Evolutionary conservation across 2,797 vertebrate species (phyloP), one percentile per base, ranked within the genome.

Genomic region (Anisognathus igniventris): DNA sequence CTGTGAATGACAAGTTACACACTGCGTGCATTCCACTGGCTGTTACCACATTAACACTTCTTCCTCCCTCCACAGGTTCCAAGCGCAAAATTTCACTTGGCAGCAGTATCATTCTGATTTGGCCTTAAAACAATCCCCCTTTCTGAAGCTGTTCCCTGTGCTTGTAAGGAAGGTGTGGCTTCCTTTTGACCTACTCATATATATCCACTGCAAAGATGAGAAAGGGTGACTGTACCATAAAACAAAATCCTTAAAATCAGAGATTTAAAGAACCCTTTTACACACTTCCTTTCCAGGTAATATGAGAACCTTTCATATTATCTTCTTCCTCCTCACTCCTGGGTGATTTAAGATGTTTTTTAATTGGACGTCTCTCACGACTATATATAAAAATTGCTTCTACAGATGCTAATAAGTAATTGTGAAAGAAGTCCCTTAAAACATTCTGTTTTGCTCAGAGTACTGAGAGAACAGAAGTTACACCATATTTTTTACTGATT

Each of bases 41-140:
- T 92, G 73, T 84, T 91, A 64, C 2, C 93, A 83, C 91, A 83
- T 93, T 94, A 95, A 84, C 82, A 86, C 70, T 80, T 54, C 68
- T 92, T 79, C 62, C 91, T 77, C 75, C 65, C 65, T 89, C 39
- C 70, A 62, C 45, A 42, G 70, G n/a, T 22, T 94, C 56, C 73
- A 10, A 14, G 60, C 60, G 80, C 57, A 92, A 70, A 93, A 94
- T 93, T 66, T 60, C 75, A 60, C 47, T 88, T 91, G 89, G 92
- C 82, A 95, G 87, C 30, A 85, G 39, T 6, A 87, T 17, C 65
- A 45, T 60, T 74, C 57, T 51, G 22, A 89, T 87, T 33, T 82
- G 60, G 91, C 81, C 78, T 74, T 83, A 33, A 91, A 92, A 89
- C 48, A 89, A 65, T 33, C 28, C 50, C n/a, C 35, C 45, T 71